phyloP scores from a whole-genome alignment of 2,113 vertebrate genomes.

The Psittacula cyanocephala region DNA sequence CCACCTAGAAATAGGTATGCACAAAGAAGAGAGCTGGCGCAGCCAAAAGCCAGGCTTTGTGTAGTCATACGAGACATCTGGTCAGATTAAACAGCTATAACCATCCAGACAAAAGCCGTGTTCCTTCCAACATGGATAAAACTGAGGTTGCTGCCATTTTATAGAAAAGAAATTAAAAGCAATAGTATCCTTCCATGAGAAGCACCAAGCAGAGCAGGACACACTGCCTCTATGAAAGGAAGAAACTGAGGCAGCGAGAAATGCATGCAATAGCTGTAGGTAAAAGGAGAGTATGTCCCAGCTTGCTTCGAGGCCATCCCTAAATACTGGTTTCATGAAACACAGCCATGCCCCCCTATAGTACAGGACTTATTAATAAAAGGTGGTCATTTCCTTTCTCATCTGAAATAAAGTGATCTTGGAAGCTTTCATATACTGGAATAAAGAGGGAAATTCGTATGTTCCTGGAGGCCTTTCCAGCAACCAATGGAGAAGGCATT shows the following conservation, averaged over 20 bases:
- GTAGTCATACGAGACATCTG: background rate
- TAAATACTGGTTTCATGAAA: background rate
- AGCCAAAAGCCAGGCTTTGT: background rate
- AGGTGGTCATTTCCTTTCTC: background rate
- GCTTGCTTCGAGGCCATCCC: background rate
- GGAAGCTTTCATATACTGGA: background rate
- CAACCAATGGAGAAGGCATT: background rate
- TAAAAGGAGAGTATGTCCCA: background rate
- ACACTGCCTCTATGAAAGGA: background rate
- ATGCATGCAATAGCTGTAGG: background rate
- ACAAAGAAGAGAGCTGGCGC: background rate
- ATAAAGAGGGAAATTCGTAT: background rate
- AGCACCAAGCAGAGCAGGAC: background rate
- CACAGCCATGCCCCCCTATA: background rate
- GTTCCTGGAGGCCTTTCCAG: background rate
- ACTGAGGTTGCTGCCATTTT: background rate
- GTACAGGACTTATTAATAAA: background rate
- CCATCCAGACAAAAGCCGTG: background rate
- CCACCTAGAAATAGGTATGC: background rate
- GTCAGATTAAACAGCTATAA: background rate
- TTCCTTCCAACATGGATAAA: background rate
- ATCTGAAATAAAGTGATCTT: background rate
- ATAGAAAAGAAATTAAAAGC: background rate
- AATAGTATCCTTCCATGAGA: background rate
- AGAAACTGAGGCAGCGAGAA: background rate